Percentiles rank a stretch among this genome's conserved stretches.
phyloP scores from a whole-genome alignment of 1,140 invertebrate genomes.

The Sinonovacula constricta region DNA sequence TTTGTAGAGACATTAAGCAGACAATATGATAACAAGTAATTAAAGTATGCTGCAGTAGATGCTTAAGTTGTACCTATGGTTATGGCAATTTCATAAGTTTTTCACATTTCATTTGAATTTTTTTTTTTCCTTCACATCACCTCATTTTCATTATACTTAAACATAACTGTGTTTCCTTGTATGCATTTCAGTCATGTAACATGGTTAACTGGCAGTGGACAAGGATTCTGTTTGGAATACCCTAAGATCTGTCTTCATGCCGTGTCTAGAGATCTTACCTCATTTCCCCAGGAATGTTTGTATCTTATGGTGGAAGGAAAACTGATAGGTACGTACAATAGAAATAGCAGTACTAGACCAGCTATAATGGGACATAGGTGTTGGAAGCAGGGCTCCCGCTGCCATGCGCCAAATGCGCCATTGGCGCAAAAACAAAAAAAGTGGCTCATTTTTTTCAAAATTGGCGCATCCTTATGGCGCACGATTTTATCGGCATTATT shows the following conservation, averaged over 20 bases:
- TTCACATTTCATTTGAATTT: background rate
- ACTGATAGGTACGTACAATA: conserved; percentile 78
- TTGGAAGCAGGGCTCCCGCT: no score
- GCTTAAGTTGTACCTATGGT: background rate
- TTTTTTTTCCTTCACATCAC: background rate
- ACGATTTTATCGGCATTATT: no score
- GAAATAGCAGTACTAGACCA: no score
- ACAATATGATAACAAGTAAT: background rate
- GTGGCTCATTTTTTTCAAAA: no score
- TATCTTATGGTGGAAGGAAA: conserved; percentile 86
- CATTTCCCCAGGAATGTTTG: conserved; percentile 84
- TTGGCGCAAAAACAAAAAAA: no score
- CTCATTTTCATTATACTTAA: background rate
- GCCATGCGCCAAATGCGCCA: no score
- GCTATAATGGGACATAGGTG: background rate
- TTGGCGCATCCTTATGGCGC: no score
- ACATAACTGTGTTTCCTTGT: background rate
- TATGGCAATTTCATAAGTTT: background rate
- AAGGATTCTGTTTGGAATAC: conserved; percentile 87
- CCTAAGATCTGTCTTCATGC: conserved; percentile 87
- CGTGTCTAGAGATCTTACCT: conserved; percentile 84
- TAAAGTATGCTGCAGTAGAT: no score
- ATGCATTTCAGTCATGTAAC: conserved; percentile 81
- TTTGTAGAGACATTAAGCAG: background rate
- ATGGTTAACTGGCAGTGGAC: conserved; percentile 83